These are phyloP conservation scores for Calameuta filiformis DNA, from an alignment of 2,888 invertebrate genomes.

Conservation along the genomic window DNA sequence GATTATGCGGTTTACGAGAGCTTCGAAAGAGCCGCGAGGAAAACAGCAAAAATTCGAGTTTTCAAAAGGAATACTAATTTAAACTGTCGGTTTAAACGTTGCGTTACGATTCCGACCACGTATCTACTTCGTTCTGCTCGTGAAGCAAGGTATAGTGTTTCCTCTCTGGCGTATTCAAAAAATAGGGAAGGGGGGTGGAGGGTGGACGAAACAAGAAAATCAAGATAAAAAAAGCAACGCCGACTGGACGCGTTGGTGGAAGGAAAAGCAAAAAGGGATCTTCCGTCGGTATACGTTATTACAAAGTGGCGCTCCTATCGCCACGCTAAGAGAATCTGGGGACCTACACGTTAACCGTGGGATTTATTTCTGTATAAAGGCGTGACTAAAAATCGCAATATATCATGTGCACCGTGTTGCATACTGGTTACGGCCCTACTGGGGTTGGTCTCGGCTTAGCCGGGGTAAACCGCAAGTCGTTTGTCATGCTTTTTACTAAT, in stretches of 20 bases:
- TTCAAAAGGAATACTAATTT: not conserved
- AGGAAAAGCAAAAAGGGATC: not conserved
- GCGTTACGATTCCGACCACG: not conserved
- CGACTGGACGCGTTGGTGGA: not conserved
- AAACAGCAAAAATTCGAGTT: not conserved
- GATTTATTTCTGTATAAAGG: constrained; percentile 59
- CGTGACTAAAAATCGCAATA: constrained; percentile 59
- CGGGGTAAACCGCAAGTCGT: constrained; percentile 56
- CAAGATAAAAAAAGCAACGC: not conserved
- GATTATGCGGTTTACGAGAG: constrained; percentile 7
- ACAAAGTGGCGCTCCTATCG: not conserved
- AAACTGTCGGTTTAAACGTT: not conserved
- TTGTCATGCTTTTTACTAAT: constrained; percentile 61
- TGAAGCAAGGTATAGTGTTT: not conserved
- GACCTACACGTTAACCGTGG: constrained; percentile 47
- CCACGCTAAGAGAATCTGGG: constrained; percentile 41
- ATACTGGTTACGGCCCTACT: constrained; percentile 48
- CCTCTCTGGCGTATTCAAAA: not conserved
- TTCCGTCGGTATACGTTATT: constrained; percentile 13
- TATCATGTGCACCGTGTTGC: constrained; percentile 51
- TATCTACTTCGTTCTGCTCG: not conserved
- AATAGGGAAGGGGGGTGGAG: not conserved
- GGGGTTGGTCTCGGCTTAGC: constrained; percentile 50
- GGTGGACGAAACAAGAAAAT: not conserved
- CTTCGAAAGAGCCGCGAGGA: not conserved